Percentiles rank a stretch among this genome's conserved stretches.
Conservation (phyloP, 2,113 vertebrate genomes). For the Phaethornis superciliosus region DNA sequence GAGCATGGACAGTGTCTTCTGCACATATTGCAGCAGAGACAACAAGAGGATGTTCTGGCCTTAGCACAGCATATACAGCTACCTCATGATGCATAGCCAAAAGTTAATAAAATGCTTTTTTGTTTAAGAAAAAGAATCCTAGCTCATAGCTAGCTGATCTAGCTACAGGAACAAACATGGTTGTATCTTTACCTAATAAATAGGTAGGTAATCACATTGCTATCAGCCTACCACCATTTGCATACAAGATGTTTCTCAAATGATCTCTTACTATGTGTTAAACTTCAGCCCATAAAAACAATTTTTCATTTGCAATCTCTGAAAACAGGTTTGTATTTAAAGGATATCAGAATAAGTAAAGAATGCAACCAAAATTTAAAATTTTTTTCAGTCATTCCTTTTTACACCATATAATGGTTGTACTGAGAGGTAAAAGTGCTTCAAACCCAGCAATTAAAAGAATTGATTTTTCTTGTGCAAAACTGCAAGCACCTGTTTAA, state of each 20-base stretch:
- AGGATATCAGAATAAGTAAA: background rate
- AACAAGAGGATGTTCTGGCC: background rate
- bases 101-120: background rate
- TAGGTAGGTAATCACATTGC: background rate
- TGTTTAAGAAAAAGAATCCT: background rate
- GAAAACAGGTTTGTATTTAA: background rate
- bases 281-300: background rate
- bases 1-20: background rate
- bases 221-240: background rate
- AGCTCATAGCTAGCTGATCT: background rate
- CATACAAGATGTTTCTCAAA: background rate
- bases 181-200: background rate
- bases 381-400: background rate
- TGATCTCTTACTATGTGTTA: background rate
- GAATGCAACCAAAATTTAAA: background rate
- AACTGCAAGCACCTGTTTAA: conserved; percentile 42
- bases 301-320: background rate
- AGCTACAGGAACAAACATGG: background rate
- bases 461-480: conserved; percentile 48
- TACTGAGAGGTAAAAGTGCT: conserved; percentile 43
- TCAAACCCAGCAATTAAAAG: conserved; percentile 38
- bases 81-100: background rate
- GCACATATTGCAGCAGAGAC: background rate
- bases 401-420: background rate
- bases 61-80: background rate